A percentile compares a stretch with the other conserved stretches of the same genome.
Evolutionary conservation across 2,797 vertebrate species (phyloP).

Genomic region (Sebastes glaucus): DNA sequence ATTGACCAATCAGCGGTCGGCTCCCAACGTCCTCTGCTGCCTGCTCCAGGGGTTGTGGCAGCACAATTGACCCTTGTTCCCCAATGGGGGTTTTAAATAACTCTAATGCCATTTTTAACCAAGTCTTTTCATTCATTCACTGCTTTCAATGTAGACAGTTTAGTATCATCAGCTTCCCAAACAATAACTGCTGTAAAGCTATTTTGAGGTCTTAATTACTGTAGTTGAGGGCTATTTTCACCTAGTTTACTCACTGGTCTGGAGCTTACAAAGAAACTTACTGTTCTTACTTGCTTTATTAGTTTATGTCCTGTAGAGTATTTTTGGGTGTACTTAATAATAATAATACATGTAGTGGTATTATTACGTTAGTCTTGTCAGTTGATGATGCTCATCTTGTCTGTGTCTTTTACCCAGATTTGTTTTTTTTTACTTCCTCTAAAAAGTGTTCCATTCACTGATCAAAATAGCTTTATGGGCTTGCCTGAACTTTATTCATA

Average conservation of each 20-base stretch:
- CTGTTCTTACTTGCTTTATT: constrained; percentile 41
- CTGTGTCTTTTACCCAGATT: not conserved
- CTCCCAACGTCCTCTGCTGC: constrained; percentile 73
- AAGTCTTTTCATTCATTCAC: constrained; percentile 71
- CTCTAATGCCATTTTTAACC: constrained; percentile 77
- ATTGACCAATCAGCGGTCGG: constrained; percentile 71
- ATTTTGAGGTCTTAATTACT: constrained; percentile 53
- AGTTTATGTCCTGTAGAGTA: constrained; percentile 38
- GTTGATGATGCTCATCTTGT: not conserved
- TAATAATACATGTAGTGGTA: not conserved
- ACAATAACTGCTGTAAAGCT: constrained; percentile 64
- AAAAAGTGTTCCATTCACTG: not conserved
- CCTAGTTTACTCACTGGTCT: constrained; percentile 21
- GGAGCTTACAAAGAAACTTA: constrained; percentile 31
- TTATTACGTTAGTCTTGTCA: constrained; percentile 10
- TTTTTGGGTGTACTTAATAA: constrained; percentile 47
- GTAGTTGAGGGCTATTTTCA: constrained; percentile 41
- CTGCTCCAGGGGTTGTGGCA: constrained; percentile 84
- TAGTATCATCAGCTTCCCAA: constrained; percentile 33
- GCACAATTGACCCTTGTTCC: constrained; percentile 88
- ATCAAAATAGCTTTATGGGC: not conserved
- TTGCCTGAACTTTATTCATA: not conserved
- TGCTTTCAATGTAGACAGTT: constrained; percentile 33
- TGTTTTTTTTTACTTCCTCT: not conserved
- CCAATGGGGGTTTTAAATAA: constrained; percentile 80